Percentiles rank a stretch among this genome's conserved stretches.
These are phyloP conservation scores for Chelon labrosus DNA, from an alignment of 2,797 vertebrate genomes.

Conservation along the genomic window DNA sequence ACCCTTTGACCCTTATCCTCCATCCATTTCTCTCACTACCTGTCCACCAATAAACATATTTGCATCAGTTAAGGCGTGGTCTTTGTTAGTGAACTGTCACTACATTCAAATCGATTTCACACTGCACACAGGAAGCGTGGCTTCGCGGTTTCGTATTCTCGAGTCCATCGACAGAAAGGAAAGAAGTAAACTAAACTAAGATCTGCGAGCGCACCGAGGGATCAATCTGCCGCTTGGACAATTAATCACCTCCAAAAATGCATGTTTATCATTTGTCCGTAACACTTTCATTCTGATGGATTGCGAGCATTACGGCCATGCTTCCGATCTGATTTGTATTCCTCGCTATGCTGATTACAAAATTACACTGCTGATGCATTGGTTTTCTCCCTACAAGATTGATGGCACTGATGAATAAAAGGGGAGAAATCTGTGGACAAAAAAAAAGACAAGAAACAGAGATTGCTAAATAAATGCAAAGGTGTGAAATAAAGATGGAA, in stretches of 20 bases:
- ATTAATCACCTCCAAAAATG: conserved; percentile 81
- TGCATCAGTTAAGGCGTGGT: too few relatives aligned
- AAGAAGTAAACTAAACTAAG: conserved; percentile 45
- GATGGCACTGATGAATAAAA: conserved; percentile 76
- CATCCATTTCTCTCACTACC: too few relatives aligned
- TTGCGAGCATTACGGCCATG: conserved; percentile 77
- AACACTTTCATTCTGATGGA: conserved; percentile 81
- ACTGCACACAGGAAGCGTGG: conserved; percentile 42
- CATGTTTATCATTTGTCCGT: conserved; percentile 82
- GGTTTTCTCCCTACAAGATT: conserved; percentile 78
- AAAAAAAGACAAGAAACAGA: conserved; percentile 31
- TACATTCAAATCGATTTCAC: conserved; percentile 54
- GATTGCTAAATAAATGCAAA: conserved; percentile 51
- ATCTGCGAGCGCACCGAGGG: conserved; percentile 53
- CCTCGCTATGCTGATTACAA: conserved; percentile 79
- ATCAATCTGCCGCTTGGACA: conserved; percentile 78
- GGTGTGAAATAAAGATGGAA: conserved; percentile 16
- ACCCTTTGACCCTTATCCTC: too few relatives aligned
- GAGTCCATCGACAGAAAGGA: conserved; percentile 32
- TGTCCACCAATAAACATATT: too few relatives aligned
- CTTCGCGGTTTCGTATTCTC: conserved; percentile 33
- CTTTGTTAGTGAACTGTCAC: conserved; percentile 16
- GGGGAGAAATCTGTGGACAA: conserved; percentile 42
- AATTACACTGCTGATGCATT: conserved; percentile 84
- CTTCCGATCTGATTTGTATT: conserved; percentile 84